Evolutionary conservation across 2,113 vertebrate genomes (phyloP).

Genomic region (Mustela lutreola): DNA sequence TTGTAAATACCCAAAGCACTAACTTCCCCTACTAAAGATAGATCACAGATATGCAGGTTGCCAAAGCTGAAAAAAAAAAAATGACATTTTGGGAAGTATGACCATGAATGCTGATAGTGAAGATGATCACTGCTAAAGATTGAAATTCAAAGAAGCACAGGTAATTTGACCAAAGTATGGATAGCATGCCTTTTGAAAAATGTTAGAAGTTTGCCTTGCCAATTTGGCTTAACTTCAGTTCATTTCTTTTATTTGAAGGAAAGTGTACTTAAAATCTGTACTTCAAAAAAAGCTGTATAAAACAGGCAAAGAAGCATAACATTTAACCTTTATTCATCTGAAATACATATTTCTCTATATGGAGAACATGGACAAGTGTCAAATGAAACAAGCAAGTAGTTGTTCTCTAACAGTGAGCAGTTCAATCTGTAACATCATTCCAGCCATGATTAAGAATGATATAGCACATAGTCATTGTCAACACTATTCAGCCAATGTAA

Average conservation of each 20-base stretch:
- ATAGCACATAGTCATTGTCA: constrained; percentile 91
- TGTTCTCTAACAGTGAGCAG: constrained; percentile 80
- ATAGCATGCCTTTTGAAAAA: constrained; percentile 55
- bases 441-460: constrained; percentile 91
- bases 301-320: constrained; percentile 73
- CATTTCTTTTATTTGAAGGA: constrained; percentile 58
- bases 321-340: constrained; percentile 77
- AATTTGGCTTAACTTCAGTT: constrained; percentile 18
- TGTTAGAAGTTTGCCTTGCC: constrained; percentile 2
- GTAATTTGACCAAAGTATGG: constrained; percentile 50
- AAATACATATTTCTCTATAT: constrained; percentile 63
- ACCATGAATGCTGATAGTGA: constrained; percentile 2
- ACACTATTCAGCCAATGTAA: constrained; percentile 91
- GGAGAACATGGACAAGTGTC: constrained; percentile 83
- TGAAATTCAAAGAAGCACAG: not conserved
- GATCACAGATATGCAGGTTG: not conserved
- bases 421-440: constrained; percentile 87
- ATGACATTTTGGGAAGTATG: not conserved
- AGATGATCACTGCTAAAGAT: not conserved
- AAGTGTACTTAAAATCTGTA: constrained; percentile 58
- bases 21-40: not conserved
- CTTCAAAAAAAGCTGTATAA: constrained; percentile 56
- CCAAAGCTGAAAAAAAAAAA: not conserved
- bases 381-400: constrained; percentile 87
- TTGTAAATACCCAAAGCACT: not conserved